Base-by-base conservation (phyloP, 2,888 invertebrate species). In the Dicyrtomina minuta region DNA sequence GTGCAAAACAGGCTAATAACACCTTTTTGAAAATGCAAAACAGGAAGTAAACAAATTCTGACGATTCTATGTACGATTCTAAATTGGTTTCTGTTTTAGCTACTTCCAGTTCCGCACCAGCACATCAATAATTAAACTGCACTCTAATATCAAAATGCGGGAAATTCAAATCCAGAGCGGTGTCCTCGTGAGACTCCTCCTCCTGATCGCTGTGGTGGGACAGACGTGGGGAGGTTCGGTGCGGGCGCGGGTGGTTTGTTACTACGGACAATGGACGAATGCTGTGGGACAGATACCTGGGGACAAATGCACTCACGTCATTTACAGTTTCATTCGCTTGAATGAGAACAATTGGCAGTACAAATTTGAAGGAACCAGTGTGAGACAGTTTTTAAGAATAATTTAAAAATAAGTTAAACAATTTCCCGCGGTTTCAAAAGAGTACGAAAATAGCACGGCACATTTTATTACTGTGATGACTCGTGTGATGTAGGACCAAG, bases 321-420 rank as follows among this genome's bases (percentile, higher is more conserved):
- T 79, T 24, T 79, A 79, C 72, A 77, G 78, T 24, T 79, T 79
- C 71, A 66, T 75, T 58, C 78, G 78, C 4, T 70, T 77, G 73
- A 41, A 82, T 80, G 78, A 80, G 80, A 67, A 66, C n/a, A 77
- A 76, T 20, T 76, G 76, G 77, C 72, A 66, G 26, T 66, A 71
- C 27, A 66, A 75, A 33, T 66, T 74, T 43, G 56, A 75, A 27
- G 77, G 76, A 27, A 44, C 51, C 8, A 71, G 76, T 72, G 77
- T 77, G 59, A 69, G 66, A 15, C 39, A 12, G 5, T 39, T n/a
- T 33, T 39, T 58, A 58, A n/a, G 15, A 58, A 58, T n/a, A 22
- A 22, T 3, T 55, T 22, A 55, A n/a, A n/a, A n/a, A n/a, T n/a
- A n/a, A n/a, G n/a, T n/a, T n/a, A n/a, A n/a, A n/a, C 17, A 12